Percentiles rank a stretch among this genome's conserved stretches.
Evolutionary conservation across 2,113 vertebrate species (phyloP).

Genomic region (Sterna hirundo): DNA sequence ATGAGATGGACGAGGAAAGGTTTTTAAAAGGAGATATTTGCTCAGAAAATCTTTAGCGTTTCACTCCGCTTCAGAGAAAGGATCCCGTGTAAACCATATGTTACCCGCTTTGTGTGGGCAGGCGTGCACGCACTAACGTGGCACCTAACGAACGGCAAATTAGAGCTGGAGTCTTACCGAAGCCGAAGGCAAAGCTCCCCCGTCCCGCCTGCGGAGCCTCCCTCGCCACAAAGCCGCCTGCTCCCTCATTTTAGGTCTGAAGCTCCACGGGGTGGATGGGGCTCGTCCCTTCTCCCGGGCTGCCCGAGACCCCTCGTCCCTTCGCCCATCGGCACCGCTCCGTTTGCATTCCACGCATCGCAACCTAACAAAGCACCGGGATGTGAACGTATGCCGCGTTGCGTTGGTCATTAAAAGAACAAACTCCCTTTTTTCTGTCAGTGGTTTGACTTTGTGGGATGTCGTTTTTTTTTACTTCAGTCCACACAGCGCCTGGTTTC

Average conservation of each 20-base stretch:
- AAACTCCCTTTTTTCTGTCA: not conserved
- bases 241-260: not conserved
- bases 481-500: not conserved
- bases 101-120: not conserved
- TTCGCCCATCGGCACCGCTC: rapidly evolving
- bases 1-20: not conserved
- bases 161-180: not conserved
- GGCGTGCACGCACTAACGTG: not conserved
- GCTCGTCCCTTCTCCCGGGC: not conserved
- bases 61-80: not conserved
- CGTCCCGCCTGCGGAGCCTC: not conserved
- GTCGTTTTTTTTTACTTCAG: not conserved
- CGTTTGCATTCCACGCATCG: not conserved
- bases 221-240: not conserved
- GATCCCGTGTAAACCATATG: not conserved
- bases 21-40: not conserved
- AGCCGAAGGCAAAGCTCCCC: not conserved
- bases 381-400: rapidly evolving
- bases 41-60: not conserved
- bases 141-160: not conserved
- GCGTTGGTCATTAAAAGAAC: not conserved
- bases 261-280: not conserved
- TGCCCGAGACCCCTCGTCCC: not conserved
- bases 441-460: not conserved
- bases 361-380: rapidly evolving